Base-by-base conservation (phyloP, 2,113 vertebrate species). In the Aviceda subcristata region DNA sequence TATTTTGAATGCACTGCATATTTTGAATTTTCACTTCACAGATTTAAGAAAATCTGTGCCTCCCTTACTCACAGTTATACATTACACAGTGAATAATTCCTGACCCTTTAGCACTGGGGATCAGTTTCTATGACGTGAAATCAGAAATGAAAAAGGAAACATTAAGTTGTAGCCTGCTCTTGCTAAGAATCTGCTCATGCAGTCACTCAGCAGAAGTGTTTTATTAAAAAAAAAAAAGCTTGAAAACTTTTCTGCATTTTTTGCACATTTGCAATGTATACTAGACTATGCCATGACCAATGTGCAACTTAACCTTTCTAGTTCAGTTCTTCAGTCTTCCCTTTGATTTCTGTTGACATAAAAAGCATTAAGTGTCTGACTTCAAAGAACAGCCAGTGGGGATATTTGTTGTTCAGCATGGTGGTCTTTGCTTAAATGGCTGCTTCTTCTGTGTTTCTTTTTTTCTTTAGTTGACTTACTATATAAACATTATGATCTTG, bases 321-420 rank as follows among this genome's bases (percentile, higher is more conserved):
- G 84, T n/a, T 71, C 0, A 4, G 21, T 90, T 80, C 69, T 94
- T 66, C 30, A n/a, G 46, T 73, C 86, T 92, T 88, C 72, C 45
- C 88, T 97, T 76, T 92, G 63, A 80, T 94, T 95, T 91, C 87
- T 72, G 78, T 56, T 80, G 83, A 95, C 87, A 87, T 79, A 60
- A 94, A 92, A 93, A 57, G 56, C 72, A 96, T 86, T 78, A 86
- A 86, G 79, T 59, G n/a, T 77, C 86, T 78, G 24, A 90, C 64
- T 96, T 96, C 88, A 95, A 97, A 96, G 93, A 90, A 27, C 15
- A 77, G 60, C 11, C 46, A 86, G 41, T 8, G n/a, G 45, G 48
- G 80, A 30, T 94, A 92, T 71, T 80, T 93, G 75, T 75, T 90
- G 82, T 94, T 88, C 53, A 92, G 57, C 91, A 53, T 30, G 93